Evolutionary conservation across 2,113 vertebrate genomes (phyloP), one percentile per base, ranked within the genome.

Genomic region (Cavia porcellus): DNA sequence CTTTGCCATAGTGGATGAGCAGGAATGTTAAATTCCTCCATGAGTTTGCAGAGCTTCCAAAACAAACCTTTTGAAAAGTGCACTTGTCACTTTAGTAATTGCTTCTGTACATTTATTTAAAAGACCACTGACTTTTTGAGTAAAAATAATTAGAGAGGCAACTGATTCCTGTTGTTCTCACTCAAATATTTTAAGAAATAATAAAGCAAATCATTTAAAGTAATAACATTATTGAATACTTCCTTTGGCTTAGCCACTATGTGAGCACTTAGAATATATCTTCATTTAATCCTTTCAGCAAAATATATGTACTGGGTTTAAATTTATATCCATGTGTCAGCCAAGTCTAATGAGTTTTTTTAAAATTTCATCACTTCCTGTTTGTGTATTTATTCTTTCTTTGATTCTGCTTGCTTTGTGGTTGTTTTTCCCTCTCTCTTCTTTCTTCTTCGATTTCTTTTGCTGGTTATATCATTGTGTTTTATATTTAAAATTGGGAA

Each of bases 31-130:
- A 7, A 72, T 64, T 88, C 77, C 9, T 80, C 74, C 68, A 22
- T 85, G 50, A 79, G 38, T 72, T 95, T 88, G 14, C 38, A 45
- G 70, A 91, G 45, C 77, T 25, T 32, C 47, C 24, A 38, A 92
- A 96, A 22, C 14, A 79, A 85, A 50, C 80, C 28, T 95, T 81
- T 92, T 87, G 32, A 74, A 75, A 87, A 64, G 19, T 91, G n/a
- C 79, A 24, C 45, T 93, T 88, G 28, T 75, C 22, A 74, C 3
- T 55, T 90, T 85, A 74, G 24, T 12, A 74, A 38, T 62, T 75
- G 42, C 25, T 84, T 86, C 62, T 42, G 35, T 35, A 64, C 92
- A 61, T 45, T 91, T 93, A 55, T 61, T 30, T 1, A 38, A 89
- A 94, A 80, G 84, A 19, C 1, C 25, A 87, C 42, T 87, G 25